These are phyloP conservation scores for Octodon degus DNA, from an alignment of 2,113 vertebrate genomes.

Conservation along the genomic window DNA sequence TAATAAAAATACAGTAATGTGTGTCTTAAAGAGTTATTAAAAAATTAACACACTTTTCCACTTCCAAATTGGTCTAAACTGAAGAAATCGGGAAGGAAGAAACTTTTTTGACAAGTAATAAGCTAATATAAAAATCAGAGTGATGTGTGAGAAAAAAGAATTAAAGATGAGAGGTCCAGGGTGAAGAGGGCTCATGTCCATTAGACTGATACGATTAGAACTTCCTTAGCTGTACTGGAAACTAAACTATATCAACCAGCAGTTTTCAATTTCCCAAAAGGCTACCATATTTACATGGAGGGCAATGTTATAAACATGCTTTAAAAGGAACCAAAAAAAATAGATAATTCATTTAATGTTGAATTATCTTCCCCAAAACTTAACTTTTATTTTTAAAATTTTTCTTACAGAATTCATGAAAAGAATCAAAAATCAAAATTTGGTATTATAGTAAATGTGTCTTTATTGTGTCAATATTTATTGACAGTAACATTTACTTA, in stretches of 20 bases:
- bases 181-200: not conserved
- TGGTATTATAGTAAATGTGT: not conserved
- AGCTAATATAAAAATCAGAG: conserved; percentile 55
- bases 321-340: conserved; percentile 1
- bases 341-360: not conserved
- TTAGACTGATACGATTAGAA: not conserved
- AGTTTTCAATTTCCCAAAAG: not conserved
- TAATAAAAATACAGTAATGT: conserved; percentile 79
- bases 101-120: conserved; percentile 73
- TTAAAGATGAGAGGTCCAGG: not conserved
- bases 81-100: conserved; percentile 71
- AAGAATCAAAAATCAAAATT: conserved; percentile 8
- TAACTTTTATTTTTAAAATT: not conserved
- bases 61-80: conserved; percentile 71
- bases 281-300: not conserved
- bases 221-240: not conserved
- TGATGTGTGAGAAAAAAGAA: conserved; percentile 6
- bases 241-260: not conserved
- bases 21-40: conserved; percentile 75
- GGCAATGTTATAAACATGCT: not conserved
- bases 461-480: conserved; percentile 12
- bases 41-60: conserved; percentile 78
- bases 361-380: conserved; percentile 42
- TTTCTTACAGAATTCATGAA: not conserved
- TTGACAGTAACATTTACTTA: conserved; percentile 18